Evolutionary conservation across 2,113 vertebrate species (phyloP), one percentile per base, ranked within the genome.

Genomic region (Oenanthe oenanthe): DNA sequence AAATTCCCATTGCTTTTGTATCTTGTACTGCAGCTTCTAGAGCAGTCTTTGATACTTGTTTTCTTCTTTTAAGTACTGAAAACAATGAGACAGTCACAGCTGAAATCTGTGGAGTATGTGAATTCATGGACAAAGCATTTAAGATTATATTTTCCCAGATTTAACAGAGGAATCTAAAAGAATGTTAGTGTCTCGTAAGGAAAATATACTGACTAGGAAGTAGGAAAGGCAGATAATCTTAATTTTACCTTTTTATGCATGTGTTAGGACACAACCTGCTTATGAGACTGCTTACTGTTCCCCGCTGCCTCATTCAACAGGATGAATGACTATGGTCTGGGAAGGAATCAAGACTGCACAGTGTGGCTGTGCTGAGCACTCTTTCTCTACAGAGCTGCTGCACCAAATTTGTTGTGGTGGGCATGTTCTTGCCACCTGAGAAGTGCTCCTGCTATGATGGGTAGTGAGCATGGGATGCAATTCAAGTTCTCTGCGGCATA

Each of bases 401-500:
- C 7, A 10, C 14, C 10, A 31, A 5, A 73, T 58, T 29, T 42
- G 12, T 17, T 43, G 32, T 86, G 58, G 3, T 2, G 4, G 50
- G 26, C 3, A 29, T 40, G 6, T 76, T 86, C n/a, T 45, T 81
- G 22, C 47, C 20, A 3, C 24, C 34, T 42, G 66, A 21, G 51
- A 29, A 54, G 40, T 21, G 45, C 25, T 81, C 38, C 34, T 5
- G 6, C 20, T 17, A 0, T 53, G 25, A n/a, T 1, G 1, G 42
- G 42, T 18, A 19, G 28, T 0, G 4, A 32, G 34, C 29, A 18
- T 1, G 2, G 17, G 4, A 6, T 2, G 2, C 13, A 22, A 6
- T 25, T 65, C 0, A 0, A 34, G 8, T 34, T 73, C 5, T 21
- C 9, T 62, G 5, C 4, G 2, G 12, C 1, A 2, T 2, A 15